These are phyloP conservation scores for Cyaniris semiargus DNA, from an alignment of 2,888 invertebrate genomes.

Conservation along the genomic window DNA sequence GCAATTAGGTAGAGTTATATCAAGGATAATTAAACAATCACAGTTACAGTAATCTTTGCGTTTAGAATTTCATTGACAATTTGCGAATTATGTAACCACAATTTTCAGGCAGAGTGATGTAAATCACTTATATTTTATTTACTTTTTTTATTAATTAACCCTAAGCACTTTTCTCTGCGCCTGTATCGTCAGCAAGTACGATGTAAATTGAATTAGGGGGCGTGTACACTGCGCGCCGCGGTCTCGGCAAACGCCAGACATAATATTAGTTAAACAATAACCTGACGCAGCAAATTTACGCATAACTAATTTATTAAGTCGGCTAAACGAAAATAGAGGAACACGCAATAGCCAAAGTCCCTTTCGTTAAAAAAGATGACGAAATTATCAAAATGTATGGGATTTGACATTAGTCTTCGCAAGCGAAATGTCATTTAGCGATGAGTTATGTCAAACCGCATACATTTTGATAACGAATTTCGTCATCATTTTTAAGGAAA, in stretches of 20 bases:
- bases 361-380: no score
- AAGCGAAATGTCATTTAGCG: no score
- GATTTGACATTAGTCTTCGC: no score
- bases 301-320: conserved; percentile 11
- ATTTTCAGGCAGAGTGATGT: background rate
- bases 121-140: no score
- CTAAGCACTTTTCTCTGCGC: conserved; percentile 40
- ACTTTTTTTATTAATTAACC: background rate
- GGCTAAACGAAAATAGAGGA: background rate
- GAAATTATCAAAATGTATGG: no score
- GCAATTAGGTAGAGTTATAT: background rate
- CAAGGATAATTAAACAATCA: background rate
- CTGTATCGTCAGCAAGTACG: conserved; percentile 49
- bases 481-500: no score
- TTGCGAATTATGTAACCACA: background rate
- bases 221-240: conserved; percentile 53
- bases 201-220: conserved; percentile 75
- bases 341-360: no score
- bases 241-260: conserved; percentile 39
- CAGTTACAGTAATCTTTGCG: background rate
- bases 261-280: conserved; percentile 23
- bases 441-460: no score
- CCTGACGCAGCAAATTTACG: conserved; percentile 4
- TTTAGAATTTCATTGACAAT: background rate
- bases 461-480: no score